Conservation (phyloP, 2,113 vertebrate species). For the Indri indri region DNA sequence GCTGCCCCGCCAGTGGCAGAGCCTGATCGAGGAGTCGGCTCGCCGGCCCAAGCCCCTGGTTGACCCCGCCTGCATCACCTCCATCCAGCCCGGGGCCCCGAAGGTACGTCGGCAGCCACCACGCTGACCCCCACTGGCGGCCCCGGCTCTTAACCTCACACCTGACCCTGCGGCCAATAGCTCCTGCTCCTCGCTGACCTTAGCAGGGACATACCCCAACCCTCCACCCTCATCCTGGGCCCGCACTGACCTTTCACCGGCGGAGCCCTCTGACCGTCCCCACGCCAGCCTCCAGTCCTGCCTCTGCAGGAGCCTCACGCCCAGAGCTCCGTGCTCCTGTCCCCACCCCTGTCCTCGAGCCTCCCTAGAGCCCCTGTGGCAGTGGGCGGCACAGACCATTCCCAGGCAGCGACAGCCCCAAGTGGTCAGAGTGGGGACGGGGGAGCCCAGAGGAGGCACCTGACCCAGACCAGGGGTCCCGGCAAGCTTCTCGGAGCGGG, state of each 20-base stretch:
- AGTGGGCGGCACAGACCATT: not conserved
- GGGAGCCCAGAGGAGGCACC: not conserved
- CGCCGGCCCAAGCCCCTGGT: constrained; percentile 94
- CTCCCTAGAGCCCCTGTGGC: not conserved
- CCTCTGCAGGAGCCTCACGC: accelerated
- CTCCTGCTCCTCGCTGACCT: not conserved
- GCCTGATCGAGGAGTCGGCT: constrained; percentile 95
- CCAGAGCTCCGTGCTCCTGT: not conserved
- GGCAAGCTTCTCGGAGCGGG: too few species aligned
- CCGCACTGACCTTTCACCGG: not conserved
- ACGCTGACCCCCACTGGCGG: accelerated
- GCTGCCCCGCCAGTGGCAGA: constrained; percentile 96
- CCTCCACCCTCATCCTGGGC: not conserved
- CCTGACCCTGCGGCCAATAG: not conserved
- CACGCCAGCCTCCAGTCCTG: not conserved
- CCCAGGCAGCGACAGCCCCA: not conserved
- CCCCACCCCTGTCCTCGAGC: not conserved
- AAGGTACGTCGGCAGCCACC: constrained; percentile 84
- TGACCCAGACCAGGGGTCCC: not conserved
- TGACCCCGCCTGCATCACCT: constrained; percentile 91
- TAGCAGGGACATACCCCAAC: not conserved
- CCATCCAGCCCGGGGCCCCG: constrained; percentile 87
- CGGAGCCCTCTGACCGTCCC: not conserved
- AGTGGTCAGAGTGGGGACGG: not conserved
- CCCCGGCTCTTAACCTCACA: not conserved